Percentiles rank a stretch among this genome's conserved stretches.
Conservation (phyloP, 2,113 vertebrate genomes). For the Lipophrys pholis region DNA sequence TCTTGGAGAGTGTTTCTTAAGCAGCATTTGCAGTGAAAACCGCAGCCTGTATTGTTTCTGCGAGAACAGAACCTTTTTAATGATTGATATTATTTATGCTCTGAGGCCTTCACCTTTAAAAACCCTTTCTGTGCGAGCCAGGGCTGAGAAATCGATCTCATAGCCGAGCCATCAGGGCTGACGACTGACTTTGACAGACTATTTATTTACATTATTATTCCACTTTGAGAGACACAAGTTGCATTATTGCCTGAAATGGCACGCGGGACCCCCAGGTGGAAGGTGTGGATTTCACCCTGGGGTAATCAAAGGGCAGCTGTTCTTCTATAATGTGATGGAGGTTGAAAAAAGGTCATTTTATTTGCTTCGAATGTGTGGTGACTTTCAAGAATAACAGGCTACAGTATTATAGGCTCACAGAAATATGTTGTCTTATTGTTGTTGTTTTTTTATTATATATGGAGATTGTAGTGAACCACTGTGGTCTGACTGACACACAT, state of each 20-base stretch:
- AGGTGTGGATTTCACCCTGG: background rate
- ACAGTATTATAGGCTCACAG: background rate
- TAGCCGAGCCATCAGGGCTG: background rate
- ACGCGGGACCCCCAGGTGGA: background rate
- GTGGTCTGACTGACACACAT: too few species aligned
- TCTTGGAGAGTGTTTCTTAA: too few species aligned
- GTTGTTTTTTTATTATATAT: too few species aligned
- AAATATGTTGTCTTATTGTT: too few species aligned
- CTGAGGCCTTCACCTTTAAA: background rate
- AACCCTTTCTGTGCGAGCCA: background rate
- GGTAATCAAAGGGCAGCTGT: slow-evolving; percentile 23
- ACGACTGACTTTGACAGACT: background rate
- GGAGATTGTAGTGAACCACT: too few species aligned
- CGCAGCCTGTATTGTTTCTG: too few species aligned
- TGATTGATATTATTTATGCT: too few species aligned
- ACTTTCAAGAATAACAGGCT: slow-evolving; percentile 14
- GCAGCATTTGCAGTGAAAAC: too few species aligned
- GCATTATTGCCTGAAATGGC: slow-evolving; percentile 29
- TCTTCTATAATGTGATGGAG: slow-evolving; percentile 40
- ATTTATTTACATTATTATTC: too few species aligned
- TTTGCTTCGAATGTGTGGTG: slow-evolving; percentile 31
- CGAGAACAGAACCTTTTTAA: too few species aligned
- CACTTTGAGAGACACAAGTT: too few species aligned
- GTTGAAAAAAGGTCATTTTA: slow-evolving; percentile 51
- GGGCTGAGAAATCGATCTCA: background rate